phyloP scores from a whole-genome alignment of 2,888 invertebrate genomes.

The Cryptocephalus moraei region DNA sequence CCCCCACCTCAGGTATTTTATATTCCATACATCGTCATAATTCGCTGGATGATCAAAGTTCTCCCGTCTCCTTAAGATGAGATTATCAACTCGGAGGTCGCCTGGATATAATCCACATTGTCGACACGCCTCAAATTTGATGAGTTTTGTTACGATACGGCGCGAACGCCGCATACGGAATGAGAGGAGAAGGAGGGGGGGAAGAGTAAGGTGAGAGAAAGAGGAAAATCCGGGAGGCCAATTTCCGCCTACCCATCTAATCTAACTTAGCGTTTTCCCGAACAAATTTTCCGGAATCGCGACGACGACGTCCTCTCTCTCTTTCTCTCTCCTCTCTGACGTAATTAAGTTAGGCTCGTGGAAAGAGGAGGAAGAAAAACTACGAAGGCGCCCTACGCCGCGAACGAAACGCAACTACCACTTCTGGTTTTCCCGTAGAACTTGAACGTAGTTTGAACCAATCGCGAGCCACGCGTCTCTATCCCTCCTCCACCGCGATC shows the following conservation, averaged over 20 bases:
- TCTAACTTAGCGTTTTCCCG: constrained; percentile 9
- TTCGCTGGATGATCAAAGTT: constrained; percentile 40
- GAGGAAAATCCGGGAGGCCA: constrained; percentile 4
- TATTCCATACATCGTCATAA: constrained; percentile 32
- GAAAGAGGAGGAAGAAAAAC: no score
- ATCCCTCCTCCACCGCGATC: no score
- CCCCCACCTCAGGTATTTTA: constrained; percentile 19
- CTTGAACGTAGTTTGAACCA: no score
- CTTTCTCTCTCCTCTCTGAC: no score
- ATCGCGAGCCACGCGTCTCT: no score
- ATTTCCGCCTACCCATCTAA: constrained; percentile 12
- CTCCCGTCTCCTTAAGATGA: constrained; percentile 38
- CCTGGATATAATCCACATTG: constrained; percentile 38
- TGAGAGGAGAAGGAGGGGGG: constrained; percentile 19
- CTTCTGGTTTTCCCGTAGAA: no score
- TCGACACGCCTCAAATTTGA: constrained; percentile 40
- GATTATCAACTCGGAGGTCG: constrained; percentile 36
- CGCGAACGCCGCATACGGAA: constrained; percentile 31
- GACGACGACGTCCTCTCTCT: background rate
- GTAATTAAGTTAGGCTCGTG: no score
- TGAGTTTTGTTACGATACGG: constrained; percentile 38
- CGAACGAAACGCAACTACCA: no score
- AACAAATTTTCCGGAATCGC: constrained; percentile 5
- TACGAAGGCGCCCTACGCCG: no score
- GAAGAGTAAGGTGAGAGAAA: no score